Base-by-base conservation (phyloP, 2,888 invertebrate species). In the Hyposoter didymator region DNA sequence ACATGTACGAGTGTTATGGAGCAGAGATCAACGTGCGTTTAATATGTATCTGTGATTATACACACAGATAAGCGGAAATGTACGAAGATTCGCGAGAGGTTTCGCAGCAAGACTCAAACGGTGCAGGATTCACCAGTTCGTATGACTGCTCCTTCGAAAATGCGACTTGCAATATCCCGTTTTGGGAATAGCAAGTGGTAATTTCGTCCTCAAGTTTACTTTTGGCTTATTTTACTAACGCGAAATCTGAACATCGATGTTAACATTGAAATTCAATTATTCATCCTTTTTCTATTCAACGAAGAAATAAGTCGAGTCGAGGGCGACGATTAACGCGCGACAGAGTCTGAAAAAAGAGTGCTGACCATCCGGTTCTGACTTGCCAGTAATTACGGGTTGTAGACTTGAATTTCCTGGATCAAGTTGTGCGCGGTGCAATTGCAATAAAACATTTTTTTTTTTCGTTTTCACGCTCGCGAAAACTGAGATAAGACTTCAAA, bases 141-240 rank as follows among this genome's bases (percentile, higher is more conserved):
- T 82, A 74, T 82, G 59, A 73, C 80, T 84, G 73, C 78, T 83
- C 83, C 82, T 84, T 87, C 79, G 76, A 83, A 74, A 88, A 88
- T n/a, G n/a, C 85, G 86, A 88, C 83, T 87, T 87, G 87, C 87
- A 88, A 89, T 87, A 70, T 83, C 80, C 49, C 78, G 62, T 70
- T 75, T 69, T 66, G 19, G 14, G 14, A 14, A 59, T 59, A 14
- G 4, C 2, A 3, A 14, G 12, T 28, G 28, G 28, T 14, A 59
- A 59, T 59, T 28, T 28, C 10, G 28, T 14, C 59, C 10, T 14
- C 2, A 28, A 59, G 14, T 22, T 22, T 1, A 22, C 10, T 19
- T 19, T 55, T 22, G 0, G 2, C 22, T 6, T 0, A 19, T 52
- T 52, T 19, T 19, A 49, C 19, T 0, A 7, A 52, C 19, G 8